These are phyloP conservation scores for Prosapia bicincta DNA, from an alignment of 2,888 invertebrate species.

Conservation along the genomic window DNA sequence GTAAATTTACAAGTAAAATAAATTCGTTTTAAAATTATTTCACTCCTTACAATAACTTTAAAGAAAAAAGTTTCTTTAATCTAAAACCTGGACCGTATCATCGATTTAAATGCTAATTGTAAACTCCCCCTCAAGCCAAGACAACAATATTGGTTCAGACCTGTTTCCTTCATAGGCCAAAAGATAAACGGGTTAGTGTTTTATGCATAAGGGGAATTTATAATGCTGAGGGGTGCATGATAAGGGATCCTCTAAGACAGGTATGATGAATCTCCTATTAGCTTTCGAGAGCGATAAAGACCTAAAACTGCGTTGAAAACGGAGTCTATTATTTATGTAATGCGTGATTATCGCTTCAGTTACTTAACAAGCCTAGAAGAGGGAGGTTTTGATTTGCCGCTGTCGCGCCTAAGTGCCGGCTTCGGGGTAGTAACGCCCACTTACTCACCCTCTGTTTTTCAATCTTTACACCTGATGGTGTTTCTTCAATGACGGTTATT, in stretches of 20 bases:
- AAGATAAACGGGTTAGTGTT: not conserved
- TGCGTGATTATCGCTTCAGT: not conserved
- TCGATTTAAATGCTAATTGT: constrained; percentile 2
- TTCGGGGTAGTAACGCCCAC: not conserved
- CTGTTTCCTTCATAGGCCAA: not conserved
- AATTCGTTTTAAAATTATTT: too few species aligned
- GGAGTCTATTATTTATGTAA: not conserved
- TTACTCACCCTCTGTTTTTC: not conserved
- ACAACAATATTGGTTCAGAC: not conserved
- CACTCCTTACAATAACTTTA: not conserved
- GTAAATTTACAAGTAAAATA: too few species aligned
- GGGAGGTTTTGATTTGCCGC: constrained; percentile 2
- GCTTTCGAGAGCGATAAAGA: not conserved
- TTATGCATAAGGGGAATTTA: constrained; percentile 1
- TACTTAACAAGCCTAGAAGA: not conserved
- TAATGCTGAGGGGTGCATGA: not conserved
- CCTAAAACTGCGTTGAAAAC: not conserved
- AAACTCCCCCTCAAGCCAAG: not conserved
- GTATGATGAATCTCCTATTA: not conserved
- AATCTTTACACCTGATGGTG: not conserved
- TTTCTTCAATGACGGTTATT: not conserved
- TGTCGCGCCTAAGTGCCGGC: not conserved
- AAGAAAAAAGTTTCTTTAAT: not conserved
- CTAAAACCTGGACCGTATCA: not conserved
- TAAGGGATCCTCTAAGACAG: not conserved